Evolutionary conservation across 2,888 invertebrate species (phyloP).

Genomic region (Auanema freiburgensis): DNA sequence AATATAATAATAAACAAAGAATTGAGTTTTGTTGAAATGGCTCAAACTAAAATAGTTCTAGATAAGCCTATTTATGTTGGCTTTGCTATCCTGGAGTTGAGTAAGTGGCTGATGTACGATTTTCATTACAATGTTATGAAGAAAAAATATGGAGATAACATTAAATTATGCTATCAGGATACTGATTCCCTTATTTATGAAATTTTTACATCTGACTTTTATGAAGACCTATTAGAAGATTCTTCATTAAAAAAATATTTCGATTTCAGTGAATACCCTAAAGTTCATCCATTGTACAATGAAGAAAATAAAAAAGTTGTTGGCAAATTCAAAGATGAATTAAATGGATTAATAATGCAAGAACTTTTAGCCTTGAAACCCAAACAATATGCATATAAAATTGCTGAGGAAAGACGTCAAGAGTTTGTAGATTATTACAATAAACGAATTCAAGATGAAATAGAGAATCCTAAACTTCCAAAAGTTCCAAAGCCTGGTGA

Average conservation of each 20-base stretch:
- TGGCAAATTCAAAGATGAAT: too few species aligned
- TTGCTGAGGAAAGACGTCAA: constrained; percentile 18
- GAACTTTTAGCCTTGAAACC: too few species aligned
- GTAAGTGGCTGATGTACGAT: constrained; percentile 41
- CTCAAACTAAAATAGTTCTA: constrained; percentile 28
- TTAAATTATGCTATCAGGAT: constrained; percentile 54
- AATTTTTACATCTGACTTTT: constrained; percentile 61
- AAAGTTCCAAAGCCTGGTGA: too few species aligned
- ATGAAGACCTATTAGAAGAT: constrained; percentile 49
- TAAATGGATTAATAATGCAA: too few species aligned
- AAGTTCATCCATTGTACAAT: too few species aligned
- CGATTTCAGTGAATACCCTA: too few species aligned
- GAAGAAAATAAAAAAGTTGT: too few species aligned
- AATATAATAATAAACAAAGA: constrained; percentile 23
- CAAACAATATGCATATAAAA: too few species aligned
- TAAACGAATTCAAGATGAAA: constrained; percentile 14
- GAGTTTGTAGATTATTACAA: constrained; percentile 17
- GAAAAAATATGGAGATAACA: constrained; percentile 28
- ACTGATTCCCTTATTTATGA: constrained; percentile 57
- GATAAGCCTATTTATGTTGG: constrained; percentile 33
- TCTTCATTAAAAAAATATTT: constrained; percentile 25
- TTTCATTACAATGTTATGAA: constrained; percentile 46
- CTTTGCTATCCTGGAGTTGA: constrained; percentile 37
- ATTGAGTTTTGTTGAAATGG: constrained; percentile 34
- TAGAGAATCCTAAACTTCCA: constrained; percentile 17